Evolutionary conservation across 2,113 vertebrate species (phyloP).

Genomic region (Python bivittatus): DNA sequence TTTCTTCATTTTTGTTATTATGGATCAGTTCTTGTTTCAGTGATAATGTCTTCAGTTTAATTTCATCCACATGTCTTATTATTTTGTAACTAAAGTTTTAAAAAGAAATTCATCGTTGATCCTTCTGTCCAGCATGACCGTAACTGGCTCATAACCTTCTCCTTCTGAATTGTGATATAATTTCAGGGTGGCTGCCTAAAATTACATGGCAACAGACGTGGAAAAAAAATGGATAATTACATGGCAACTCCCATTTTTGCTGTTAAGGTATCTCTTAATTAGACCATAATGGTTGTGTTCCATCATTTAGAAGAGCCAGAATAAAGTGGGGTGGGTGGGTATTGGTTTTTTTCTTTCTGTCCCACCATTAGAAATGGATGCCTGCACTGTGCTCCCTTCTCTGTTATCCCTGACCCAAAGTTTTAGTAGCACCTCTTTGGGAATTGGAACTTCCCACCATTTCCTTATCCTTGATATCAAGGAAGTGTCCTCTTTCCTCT

Average conservation of each 20-base stretch:
- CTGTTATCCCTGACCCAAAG: slow-evolving; percentile 35
- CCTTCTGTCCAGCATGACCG: not conserved
- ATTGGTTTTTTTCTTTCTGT: slow-evolving; percentile 15
- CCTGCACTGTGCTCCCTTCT: slow-evolving; percentile 14
- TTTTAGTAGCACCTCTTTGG: slow-evolving; percentile 11
- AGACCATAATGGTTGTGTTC: slow-evolving; percentile 1
- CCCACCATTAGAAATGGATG: not conserved
- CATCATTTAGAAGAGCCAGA: not conserved
- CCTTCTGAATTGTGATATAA: slow-evolving; percentile 28
- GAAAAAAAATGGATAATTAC: slow-evolving; percentile 13
- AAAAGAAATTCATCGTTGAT: slow-evolving; percentile 23
- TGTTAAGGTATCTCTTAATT: slow-evolving; percentile 16
- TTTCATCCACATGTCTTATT: slow-evolving; percentile 22
- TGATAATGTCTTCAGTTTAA: slow-evolving; percentile 6
- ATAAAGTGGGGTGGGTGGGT: not conserved
- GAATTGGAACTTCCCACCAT: slow-evolving; percentile 36
- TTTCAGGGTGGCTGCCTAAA: slow-evolving; percentile 26
- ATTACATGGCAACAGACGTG: slow-evolving; percentile 34
- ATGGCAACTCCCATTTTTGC: slow-evolving; percentile 20
- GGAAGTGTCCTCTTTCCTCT: slow-evolving; percentile 38
- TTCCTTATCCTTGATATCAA: slow-evolving; percentile 44
- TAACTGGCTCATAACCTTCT: slow-evolving; percentile 23
- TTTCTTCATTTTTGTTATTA: slow-evolving; percentile 12
- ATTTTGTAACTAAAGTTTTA: slow-evolving; percentile 35
- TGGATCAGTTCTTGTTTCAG: not conserved